Base-by-base conservation (phyloP, 2,797 vertebrate genomes). In the Chaunax sp. region DNA sequence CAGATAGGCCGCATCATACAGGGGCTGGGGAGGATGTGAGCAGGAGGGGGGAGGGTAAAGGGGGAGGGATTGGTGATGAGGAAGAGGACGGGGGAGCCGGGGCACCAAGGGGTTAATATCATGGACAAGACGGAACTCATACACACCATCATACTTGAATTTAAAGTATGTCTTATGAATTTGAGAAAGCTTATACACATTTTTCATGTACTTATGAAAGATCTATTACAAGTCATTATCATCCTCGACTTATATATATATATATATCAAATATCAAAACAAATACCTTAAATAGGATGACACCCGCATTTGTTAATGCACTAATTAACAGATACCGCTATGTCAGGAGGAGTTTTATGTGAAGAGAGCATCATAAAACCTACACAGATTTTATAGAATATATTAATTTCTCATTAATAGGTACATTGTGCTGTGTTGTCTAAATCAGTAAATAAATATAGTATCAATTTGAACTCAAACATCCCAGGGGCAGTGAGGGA, bases 1-100 rank as follows among this genome's bases (percentile, higher is more conserved):
- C 92, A 99, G 94, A 87, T 99, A 99, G 85, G 96, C 96, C 53
- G 97, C 96, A 80, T 98, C 97, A 33, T 99, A 99, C 70, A 99
- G 93, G 18, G 98, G 97, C 98, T 99, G 90, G 90, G 88, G 68
- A 83, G 67, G 74, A 79, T 28, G 76, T 74, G 50, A 74, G 76
- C 43, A 79, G 73, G 71, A 62, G 61, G 64, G 45, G 55, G 61
- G 63, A 45, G 76, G 33, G 33, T 38, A 58, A 54, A 44, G 75
- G 62, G 47, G 56, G 53, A 54, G 20, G 51, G 44, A 78, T 59
- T 46, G 73, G 64, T 52, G 46, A 37, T 65, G 68, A 57, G 61
- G 60, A 56, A 55, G 55, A 38, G 70, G 56, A 47, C 63, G 63
- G 71, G 57, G 59, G 55, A 77, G 60, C 66, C 1, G 62, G 87